These are phyloP conservation scores for Drosophila bunnanda DNA, from an alignment of 2,888 invertebrate species.

Conservation along the genomic window DNA sequence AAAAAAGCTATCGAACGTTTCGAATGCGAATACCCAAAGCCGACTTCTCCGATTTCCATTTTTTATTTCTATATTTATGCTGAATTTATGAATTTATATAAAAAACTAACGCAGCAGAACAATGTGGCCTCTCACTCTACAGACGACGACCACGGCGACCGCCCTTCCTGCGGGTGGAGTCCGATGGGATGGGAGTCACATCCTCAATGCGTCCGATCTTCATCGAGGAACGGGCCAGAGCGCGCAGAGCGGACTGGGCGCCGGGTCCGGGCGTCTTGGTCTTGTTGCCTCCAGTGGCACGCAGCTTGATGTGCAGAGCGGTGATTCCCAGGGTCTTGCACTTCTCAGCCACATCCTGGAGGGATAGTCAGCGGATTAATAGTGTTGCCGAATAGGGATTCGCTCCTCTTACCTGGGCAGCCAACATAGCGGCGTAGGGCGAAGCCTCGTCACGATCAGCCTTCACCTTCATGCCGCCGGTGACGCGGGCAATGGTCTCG, in stretches of 20 bases:
- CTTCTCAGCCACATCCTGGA: slow-evolving; percentile 98
- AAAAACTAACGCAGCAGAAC: slow-evolving; percentile 52
- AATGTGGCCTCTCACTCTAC: slow-evolving; percentile 86
- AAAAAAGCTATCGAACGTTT: background rate
- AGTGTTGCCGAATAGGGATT: background rate
- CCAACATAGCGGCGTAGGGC: slow-evolving; percentile 99
- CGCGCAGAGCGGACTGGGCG: slow-evolving; percentile 98
- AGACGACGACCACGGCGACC: slow-evolving; percentile 99
- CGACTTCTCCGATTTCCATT: slow-evolving; percentile 21
- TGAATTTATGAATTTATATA: slow-evolving; percentile 32
- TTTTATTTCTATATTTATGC: slow-evolving; percentile 47
- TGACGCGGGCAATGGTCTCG: slow-evolving; percentile 97
- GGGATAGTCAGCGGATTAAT: background rate
- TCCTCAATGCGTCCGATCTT: slow-evolving; percentile 99
- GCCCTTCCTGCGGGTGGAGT: slow-evolving; percentile 99
- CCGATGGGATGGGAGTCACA: slow-evolving; percentile 99
- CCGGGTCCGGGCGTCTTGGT: slow-evolving; percentile 99
- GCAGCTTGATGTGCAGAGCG: slow-evolving; percentile 98
- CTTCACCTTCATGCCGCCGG: slow-evolving; percentile 99
- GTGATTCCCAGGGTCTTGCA: slow-evolving; percentile 99
- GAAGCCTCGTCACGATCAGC: slow-evolving; percentile 99
- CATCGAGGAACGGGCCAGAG: slow-evolving; percentile 99
- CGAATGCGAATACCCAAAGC: background rate
- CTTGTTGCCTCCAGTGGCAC: slow-evolving; percentile 86
- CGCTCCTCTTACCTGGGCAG: slow-evolving; percentile 97